Conservation (phyloP, 2,888 invertebrate species). For the Sinopyrophorus schimmeli region DNA sequence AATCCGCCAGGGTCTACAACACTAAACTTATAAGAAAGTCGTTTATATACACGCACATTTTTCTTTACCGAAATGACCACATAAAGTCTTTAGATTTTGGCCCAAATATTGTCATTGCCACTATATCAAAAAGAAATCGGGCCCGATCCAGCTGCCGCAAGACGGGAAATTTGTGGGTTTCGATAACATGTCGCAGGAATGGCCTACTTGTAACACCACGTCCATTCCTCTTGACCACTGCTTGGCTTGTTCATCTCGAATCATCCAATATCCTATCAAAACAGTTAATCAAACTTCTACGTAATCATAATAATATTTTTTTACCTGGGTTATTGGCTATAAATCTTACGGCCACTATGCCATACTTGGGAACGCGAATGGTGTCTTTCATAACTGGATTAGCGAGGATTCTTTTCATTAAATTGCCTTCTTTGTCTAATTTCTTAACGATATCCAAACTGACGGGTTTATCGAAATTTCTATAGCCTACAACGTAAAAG, state of each 20-base stretch:
- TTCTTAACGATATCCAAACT: constrained; percentile 60
- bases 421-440: constrained; percentile 61
- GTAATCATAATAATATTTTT: not conserved
- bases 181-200: constrained; percentile 64
- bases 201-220: constrained; percentile 74
- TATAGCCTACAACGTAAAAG: constrained; percentile 68
- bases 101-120: no score
- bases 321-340: constrained; percentile 74
- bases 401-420: constrained; percentile 63
- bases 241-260: constrained; percentile 74
- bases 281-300: not conserved
- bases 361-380: constrained; percentile 70
- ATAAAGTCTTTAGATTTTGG: no score
- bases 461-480: constrained; percentile 59
- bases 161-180: constrained; percentile 75
- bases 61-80: no score
- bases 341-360: constrained; percentile 71
- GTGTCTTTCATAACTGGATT: constrained; percentile 74
- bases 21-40: no score
- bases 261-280: constrained; percentile 73
- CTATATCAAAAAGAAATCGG: constrained; percentile 73
- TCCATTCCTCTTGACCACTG: constrained; percentile 78
- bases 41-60: no score
- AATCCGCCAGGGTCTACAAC: no score
- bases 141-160: constrained; percentile 76